Percentiles rank a stretch among this genome's conserved stretches.
These are phyloP conservation scores for Cololabis saira DNA, from an alignment of 2,113 vertebrate genomes.

Conservation along the genomic window DNA sequence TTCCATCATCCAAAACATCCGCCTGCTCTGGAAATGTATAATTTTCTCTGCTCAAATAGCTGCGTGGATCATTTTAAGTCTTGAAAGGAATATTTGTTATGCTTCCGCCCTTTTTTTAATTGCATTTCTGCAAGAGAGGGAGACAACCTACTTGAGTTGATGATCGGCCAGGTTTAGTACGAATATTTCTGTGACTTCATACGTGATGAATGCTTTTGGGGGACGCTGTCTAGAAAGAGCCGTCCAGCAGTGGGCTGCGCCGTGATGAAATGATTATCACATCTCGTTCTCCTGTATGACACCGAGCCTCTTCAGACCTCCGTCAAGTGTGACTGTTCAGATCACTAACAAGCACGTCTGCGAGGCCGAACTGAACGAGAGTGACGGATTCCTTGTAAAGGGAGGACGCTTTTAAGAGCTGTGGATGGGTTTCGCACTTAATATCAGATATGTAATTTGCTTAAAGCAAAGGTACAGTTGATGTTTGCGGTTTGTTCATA, in stretches of 20 bases:
- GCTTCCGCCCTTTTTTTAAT: no score
- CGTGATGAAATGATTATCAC: background rate
- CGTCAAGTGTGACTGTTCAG: background rate
- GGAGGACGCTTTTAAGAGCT: background rate
- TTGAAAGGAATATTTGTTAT: no score
- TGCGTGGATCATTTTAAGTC: no score
- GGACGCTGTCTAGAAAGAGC: no score
- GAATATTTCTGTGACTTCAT: no score
- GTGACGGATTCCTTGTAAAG: no score
- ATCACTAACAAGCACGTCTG: background rate
- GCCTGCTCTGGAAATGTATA: background rate
- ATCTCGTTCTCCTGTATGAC: background rate
- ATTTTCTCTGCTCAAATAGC: no score
- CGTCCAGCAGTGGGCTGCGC: no score
- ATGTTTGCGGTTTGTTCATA: slow-evolving; percentile 13
- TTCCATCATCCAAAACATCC: background rate
- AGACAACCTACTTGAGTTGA: no score
- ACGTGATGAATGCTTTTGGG: no score
- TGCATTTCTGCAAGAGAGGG: no score
- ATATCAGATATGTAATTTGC: background rate
- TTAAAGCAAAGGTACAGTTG: background rate
- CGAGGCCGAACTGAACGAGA: background rate
- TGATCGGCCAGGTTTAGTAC: no score
- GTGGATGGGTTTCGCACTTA: background rate
- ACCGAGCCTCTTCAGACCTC: background rate